Base-by-base conservation (phyloP, 37 sponge, comb jelly and placozoan genomes). In the Oscarella lobularis region DNA sequence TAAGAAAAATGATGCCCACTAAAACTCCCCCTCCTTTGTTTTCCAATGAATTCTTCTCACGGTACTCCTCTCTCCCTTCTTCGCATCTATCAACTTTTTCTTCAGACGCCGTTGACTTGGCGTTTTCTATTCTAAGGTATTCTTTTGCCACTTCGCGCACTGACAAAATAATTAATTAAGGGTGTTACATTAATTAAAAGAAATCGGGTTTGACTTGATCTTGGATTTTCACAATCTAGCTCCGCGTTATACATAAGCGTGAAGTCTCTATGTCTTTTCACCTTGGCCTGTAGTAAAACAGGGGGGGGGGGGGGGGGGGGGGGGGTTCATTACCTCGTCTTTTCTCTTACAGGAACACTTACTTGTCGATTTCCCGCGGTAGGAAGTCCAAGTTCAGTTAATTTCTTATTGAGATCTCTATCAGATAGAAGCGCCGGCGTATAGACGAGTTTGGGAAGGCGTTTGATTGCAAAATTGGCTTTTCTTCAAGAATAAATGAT, bases 241-340 rank as follows among this genome's bases (percentile, higher is more conserved):
- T 85, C 77, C 3, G 82, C 86, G 55, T 85, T 85, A 81, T 81
- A 85, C 20, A 39, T 70, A 1, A 85, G 78, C 1, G 74, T 81
- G 77, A 85, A 85, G 60, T 85, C 86, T 66, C 67, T 33, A 6
- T 80, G 66, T 60, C 86, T 76, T 0, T 3, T 38, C 2, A 81
- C 72, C 68, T 77, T 40, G 0, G 33, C 74, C 68, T 80, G 35
- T 14, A 80, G 14, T n/a, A n/a, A n/a, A n/a, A n/a, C n/a, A n/a
- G n/a, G n/a, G n/a, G n/a, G n/a, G n/a, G n/a, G n/a, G n/a, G n/a
- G n/a, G n/a, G n/a, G n/a, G n/a, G n/a, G n/a, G n/a, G n/a, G n/a
- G n/a, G n/a, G n/a, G n/a, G n/a, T n/a, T n/a, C n/a, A n/a, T n/a
- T n/a, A n/a, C n/a, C n/a, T n/a, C n/a, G n/a, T n/a, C n/a, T n/a